These are phyloP conservation scores for Sparidentex hasta DNA, from an alignment of 2,797 vertebrate species.

Conservation along the genomic window DNA sequence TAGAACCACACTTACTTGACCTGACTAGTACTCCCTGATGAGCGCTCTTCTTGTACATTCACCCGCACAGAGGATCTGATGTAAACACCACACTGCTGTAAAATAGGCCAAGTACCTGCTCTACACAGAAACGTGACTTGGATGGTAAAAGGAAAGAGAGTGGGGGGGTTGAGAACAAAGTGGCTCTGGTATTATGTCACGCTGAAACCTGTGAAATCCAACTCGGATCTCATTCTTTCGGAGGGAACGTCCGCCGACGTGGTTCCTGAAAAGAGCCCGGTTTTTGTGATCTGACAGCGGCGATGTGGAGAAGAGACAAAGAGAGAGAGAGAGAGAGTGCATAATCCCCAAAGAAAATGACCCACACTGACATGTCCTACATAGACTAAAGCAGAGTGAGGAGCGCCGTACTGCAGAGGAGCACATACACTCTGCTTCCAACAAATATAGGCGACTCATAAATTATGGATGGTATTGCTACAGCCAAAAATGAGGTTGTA, in stretches of 20 bases:
- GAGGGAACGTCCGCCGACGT: neutral
- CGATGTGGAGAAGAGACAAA: neutral
- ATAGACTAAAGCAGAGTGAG: conserved; percentile 25
- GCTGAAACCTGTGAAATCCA: neutral
- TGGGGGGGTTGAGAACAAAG: neutral
- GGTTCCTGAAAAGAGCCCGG: neutral
- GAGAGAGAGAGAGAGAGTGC: too few species aligned
- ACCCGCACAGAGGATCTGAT: conserved; percentile 14
- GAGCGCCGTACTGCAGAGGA: conserved; percentile 28
- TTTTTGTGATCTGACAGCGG: neutral
- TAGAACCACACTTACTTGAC: conserved; percentile 21
- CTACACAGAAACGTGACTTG: conserved; percentile 29
- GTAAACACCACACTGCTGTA: conserved; percentile 36
- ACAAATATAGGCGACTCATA: conserved; percentile 65
- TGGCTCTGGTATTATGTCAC: neutral
- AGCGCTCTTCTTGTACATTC: conserved; percentile 2
- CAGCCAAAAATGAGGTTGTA: conserved; percentile 64
- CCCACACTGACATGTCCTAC: conserved; percentile 52
- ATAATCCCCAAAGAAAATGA: conserved; percentile 36
- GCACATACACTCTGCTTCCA: conserved; percentile 27
- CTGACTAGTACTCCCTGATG: conserved; percentile 19
- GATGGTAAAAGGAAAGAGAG: conserved; percentile 11
- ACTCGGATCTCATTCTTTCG: neutral
- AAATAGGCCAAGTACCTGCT: conserved; percentile 41
- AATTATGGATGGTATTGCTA: conserved; percentile 69